Evolutionary conservation across 2,888 invertebrate genomes (phyloP), one percentile per base, ranked within the genome.

Genomic region (Nomada flava): DNA sequence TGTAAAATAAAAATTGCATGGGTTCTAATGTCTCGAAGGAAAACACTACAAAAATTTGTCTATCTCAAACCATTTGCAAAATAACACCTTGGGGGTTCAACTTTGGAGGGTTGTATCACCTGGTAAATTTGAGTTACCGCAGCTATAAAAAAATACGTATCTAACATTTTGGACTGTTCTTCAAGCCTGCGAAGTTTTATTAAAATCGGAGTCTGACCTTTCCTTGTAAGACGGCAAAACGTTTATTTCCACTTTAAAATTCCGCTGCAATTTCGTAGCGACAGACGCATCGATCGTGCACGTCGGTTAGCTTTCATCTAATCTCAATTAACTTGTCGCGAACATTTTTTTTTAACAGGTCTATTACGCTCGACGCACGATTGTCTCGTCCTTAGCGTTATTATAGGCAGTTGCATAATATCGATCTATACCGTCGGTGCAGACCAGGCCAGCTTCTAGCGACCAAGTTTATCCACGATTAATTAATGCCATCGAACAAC

Each of bases 401-500:
- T 78, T 69, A 47, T n/a, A 52, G 60, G 5, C 26, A 42, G 62
- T 73, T 71, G 53, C 67, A 23, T 72, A 71, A 76, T 68, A 73
- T 72, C 78, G 72, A 82, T 36, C 62, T 74, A 52, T 68, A 60
- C 62, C 64, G 52, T 47, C 57, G 52, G 50, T 47, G 62, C n/a
- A 42, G 47, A 18, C 42, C 13, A 23, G 18, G 71, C 60, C 60
- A 53, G 23, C 26, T 52, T 57, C 18, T 13, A 29, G 29, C 20
- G 42, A 55, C 72, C 20, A 59, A n/a, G 57, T 60, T 64, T 53
- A 42, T 57, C 57, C 50, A 71, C 62, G 42, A 55, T 52, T 2
- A 52, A 23, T 2, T 29, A 57, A 77, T 62, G 47, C 69, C 60
- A 15, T 57, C 53, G 18, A 71, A 70, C 63, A 26, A 44, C 29